phyloP scores from a whole-genome alignment of 2,797 vertebrate genomes.

The Mionectes olivaceus region DNA sequence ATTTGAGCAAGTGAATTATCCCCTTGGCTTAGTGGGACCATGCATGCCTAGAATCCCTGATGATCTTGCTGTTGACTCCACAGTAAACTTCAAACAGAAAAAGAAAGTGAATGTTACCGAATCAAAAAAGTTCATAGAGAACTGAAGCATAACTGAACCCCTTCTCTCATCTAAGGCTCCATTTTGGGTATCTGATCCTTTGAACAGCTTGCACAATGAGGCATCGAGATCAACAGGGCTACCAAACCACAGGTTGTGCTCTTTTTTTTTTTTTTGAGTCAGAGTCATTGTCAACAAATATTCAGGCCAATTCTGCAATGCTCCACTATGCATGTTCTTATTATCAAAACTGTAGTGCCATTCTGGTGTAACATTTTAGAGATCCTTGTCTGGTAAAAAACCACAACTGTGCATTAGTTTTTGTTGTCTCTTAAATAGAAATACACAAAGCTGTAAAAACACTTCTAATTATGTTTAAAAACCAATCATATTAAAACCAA shows the following conservation, averaged over 20 bases:
- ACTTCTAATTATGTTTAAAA: constrained; percentile 58
- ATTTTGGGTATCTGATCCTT: neutral
- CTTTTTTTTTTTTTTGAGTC: neutral
- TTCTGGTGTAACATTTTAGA: neutral
- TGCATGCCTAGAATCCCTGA: neutral
- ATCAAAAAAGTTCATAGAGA: neutral
- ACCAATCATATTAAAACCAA: constrained; percentile 17
- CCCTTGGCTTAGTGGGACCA: neutral
- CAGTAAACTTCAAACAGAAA: neutral
- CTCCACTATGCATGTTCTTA: neutral
- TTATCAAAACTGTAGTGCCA: neutral
- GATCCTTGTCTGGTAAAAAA: neutral
- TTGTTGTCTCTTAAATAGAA: constrained; percentile 51
- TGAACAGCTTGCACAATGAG: neutral
- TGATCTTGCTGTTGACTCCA: neutral
- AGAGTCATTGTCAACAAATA: neutral
- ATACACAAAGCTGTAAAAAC: constrained; percentile 60
- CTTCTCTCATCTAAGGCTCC: neutral
- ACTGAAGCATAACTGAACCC: neutral
- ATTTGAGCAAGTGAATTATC: neutral
- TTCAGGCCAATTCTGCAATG: neutral
- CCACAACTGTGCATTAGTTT: constrained; percentile 3
- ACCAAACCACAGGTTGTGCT: neutral
- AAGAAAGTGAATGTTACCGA: neutral
- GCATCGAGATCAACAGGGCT: neutral